phyloP scores from a whole-genome alignment of 1,140 invertebrate species.

The Plutomurus gul region DNA sequence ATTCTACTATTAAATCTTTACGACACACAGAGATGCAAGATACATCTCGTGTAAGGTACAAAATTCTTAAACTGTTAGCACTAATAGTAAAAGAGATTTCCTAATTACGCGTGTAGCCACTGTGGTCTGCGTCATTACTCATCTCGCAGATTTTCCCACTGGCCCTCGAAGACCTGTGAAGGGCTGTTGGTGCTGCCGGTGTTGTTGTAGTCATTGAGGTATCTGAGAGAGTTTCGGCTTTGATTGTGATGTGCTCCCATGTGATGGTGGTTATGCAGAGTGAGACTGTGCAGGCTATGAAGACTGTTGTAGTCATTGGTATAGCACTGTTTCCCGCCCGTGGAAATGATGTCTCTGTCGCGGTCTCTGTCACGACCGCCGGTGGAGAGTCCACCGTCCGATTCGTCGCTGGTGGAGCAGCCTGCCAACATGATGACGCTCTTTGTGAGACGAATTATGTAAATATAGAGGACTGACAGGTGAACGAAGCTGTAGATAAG shows the following conservation, averaged over 20 bases:
- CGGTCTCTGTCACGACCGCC: neutral
- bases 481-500: conserved; percentile 30
- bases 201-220: neutral
- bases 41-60: too few relatives aligned
- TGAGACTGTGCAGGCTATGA: neutral
- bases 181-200: neutral
- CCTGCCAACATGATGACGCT: neutral
- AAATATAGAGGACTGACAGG: conserved; percentile 26
- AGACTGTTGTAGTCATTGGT: conserved; percentile 5
- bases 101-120: too few relatives aligned
- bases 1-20: too few relatives aligned
- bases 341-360: neutral
- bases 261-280: neutral
- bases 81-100: too few relatives aligned
- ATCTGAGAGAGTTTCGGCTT: neutral
- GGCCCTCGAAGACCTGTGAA: conserved; percentile 23
- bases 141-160: conserved; percentile 39
- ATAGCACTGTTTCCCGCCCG: neutral
- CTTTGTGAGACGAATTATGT: conserved; percentile 33
- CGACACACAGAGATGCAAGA: too few relatives aligned
- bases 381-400: neutral
- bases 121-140: neutral
- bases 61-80: too few relatives aligned
- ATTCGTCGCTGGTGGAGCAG: neutral
- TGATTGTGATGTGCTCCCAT: neutral